These are phyloP conservation scores for Nycticebus coucang DNA, from an alignment of 2,113 vertebrate genomes.

Conservation along the genomic window DNA sequence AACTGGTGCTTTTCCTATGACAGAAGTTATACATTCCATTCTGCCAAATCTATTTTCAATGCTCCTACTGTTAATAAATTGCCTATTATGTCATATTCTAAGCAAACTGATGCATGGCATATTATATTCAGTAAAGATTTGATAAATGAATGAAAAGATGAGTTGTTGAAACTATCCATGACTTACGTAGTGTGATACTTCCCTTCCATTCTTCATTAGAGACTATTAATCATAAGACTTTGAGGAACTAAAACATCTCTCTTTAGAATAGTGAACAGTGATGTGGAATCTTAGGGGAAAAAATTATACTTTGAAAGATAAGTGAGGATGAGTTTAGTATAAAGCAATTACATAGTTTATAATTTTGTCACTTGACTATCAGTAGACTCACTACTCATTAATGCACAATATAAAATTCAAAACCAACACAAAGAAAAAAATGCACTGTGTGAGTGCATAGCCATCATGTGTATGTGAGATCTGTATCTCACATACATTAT, in stretches of 20 bases:
- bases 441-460: not conserved
- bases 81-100: not conserved
- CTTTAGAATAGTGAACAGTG: not conserved
- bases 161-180: not conserved
- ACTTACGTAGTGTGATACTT: not conserved
- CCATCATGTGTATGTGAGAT: not conserved
- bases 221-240: not conserved
- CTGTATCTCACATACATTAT: not conserved
- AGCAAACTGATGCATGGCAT: not conserved
- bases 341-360: not conserved
- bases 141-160: constrained; percentile 1
- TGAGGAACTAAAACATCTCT: not conserved
- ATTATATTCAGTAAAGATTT: not conserved
- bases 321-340: not conserved
- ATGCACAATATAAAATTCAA: not conserved
- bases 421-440: not conserved
- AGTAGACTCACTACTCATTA: not conserved
- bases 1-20: not conserved
- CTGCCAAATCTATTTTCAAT: not conserved
- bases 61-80: not conserved
- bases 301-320: not conserved
- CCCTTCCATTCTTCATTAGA: not conserved
- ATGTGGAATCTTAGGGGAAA: not conserved
- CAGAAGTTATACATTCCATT: not conserved
- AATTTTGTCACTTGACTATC: not conserved